These are phyloP conservation scores for Trichogramma pretiosum DNA, from an alignment of 1,140 invertebrate species.

Conservation along the genomic window DNA sequence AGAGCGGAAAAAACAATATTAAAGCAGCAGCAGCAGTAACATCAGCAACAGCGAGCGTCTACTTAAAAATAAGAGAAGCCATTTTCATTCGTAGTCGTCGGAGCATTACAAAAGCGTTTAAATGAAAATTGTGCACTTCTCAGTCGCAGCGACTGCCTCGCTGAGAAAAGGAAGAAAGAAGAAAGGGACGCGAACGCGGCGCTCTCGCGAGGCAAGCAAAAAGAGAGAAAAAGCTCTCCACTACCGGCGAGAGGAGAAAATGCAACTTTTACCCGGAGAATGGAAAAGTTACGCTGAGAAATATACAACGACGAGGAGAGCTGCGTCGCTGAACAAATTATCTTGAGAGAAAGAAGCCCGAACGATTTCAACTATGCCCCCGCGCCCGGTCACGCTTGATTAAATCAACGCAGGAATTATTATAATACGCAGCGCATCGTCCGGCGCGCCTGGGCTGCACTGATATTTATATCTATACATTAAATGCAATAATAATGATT, in stretches of 20 bases:
- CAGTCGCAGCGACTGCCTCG: too few species aligned
- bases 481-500: too few species aligned
- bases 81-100: constrained; percentile 17
- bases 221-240: neutral
- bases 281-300: too few species aligned
- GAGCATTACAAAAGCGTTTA: constrained; percentile 18
- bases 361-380: too few species aligned
- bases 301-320: too few species aligned
- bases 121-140: constrained; percentile 19
- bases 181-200: neutral
- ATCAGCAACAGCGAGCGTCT: neutral
- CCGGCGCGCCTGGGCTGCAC: too few species aligned
- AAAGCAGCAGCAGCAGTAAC: neutral
- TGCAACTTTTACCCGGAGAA: neutral
- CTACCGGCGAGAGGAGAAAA: neutral
- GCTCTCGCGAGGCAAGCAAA: neutral
- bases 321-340: too few species aligned
- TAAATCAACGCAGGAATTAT: too few species aligned
- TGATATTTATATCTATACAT: too few species aligned
- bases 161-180: constrained; percentile 11
- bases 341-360: too few species aligned
- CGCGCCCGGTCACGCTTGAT: too few species aligned
- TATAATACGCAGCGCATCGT: too few species aligned
- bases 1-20: constrained; percentile 7
- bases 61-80: constrained; percentile 17